Evolutionary conservation across 2,797 vertebrate genomes (phyloP).

Genomic region (Acipenser transmontanus): DNA sequence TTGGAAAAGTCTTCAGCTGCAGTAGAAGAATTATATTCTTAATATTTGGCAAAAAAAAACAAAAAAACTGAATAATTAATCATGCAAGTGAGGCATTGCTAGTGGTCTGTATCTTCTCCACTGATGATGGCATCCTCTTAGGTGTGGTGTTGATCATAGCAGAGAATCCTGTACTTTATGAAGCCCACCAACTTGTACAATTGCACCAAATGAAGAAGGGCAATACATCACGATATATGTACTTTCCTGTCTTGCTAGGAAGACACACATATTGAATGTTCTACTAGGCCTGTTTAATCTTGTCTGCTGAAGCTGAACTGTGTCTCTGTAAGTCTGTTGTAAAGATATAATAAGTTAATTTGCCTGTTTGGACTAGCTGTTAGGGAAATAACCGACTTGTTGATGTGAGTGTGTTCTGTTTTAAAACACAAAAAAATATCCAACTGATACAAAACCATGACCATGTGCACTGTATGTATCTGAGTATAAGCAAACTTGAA

Average conservation of each 20-base stretch:
- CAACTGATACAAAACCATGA: too few relatives aligned
- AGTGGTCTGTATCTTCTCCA: conserved; percentile 5
- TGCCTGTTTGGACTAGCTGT: too few relatives aligned
- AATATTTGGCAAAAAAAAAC: conserved; percentile 7
- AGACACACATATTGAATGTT: conserved; percentile 11
- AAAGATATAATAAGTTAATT: too few relatives aligned
- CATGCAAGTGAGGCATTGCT: neutral
- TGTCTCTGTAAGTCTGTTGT: neutral
- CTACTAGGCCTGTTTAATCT: conserved; percentile 1
- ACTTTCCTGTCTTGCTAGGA: conserved; percentile 1
- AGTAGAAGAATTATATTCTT: too few relatives aligned
- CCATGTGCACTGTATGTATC: too few relatives aligned
- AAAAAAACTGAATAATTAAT: neutral
- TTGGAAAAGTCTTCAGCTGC: too few relatives aligned
- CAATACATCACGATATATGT: neutral
- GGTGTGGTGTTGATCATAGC: neutral
- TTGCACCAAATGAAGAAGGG: neutral
- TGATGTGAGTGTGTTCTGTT: too few relatives aligned
- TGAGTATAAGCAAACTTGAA: too few relatives aligned
- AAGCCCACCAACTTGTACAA: neutral
- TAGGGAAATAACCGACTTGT: too few relatives aligned
- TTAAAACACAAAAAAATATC: too few relatives aligned
- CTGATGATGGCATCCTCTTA: neutral
- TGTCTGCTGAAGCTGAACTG: conserved; percentile 3
- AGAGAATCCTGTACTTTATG: too few relatives aligned